Conservation (phyloP, 2,888 invertebrate species). For the Phaedon cochleariae region DNA sequence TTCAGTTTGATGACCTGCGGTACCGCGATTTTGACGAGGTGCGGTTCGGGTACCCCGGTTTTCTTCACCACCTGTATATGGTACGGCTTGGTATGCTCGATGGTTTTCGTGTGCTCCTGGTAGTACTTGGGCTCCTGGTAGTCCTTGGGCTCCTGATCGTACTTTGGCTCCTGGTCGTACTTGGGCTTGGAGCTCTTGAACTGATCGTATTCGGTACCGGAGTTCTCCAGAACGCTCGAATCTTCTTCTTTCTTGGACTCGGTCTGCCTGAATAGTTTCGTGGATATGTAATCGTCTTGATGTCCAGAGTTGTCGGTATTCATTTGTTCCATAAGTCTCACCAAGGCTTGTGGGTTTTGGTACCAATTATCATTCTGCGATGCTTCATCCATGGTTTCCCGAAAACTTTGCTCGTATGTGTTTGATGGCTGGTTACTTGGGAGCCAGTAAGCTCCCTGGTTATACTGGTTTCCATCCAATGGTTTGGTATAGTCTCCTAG, state of each 20-base stretch:
- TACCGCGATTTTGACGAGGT: slow-evolving; percentile 75
- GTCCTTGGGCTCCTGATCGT: too few relatives aligned
- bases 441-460: not conserved
- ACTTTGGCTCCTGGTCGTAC: too few relatives aligned
- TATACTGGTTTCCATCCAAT: not conserved
- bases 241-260: not conserved
- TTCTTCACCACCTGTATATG: slow-evolving; percentile 77
- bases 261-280: not conserved
- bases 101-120: slow-evolving; percentile 66
- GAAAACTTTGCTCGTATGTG: too few relatives aligned
- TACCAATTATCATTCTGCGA: not conserved
- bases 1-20: slow-evolving; percentile 75
- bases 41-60: slow-evolving; percentile 76
- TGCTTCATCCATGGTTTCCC: not conserved
- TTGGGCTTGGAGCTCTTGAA: too few relatives aligned
- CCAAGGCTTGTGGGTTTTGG: not conserved
- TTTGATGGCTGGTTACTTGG: too few relatives aligned
- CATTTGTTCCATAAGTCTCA: not conserved
- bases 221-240: slow-evolving; percentile 63
- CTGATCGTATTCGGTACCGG: too few relatives aligned
- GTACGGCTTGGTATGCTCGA: slow-evolving; percentile 75
- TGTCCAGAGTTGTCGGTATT: not conserved
- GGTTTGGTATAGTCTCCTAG: not conserved
- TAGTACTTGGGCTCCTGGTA: too few relatives aligned
- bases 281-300: not conserved